Evolutionary conservation across 2,888 invertebrate species (phyloP).

Genomic region (Nomada flava): DNA sequence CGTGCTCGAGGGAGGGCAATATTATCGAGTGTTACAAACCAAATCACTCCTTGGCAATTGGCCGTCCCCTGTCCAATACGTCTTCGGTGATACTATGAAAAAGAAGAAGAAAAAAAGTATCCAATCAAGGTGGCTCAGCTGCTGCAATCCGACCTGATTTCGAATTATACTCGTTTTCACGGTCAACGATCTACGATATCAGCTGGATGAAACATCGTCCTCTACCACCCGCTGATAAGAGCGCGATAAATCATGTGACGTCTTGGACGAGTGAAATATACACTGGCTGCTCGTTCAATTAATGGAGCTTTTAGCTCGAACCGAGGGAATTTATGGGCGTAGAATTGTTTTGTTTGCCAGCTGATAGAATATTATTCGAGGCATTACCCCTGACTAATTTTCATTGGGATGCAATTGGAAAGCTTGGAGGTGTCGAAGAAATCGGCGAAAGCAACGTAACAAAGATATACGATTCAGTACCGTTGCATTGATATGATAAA

Average conservation of each 20-base stretch:
- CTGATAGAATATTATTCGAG: not conserved
- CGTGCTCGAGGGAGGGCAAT: not conserved
- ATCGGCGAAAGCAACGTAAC: not conserved
- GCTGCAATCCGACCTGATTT: conserved; percentile 20
- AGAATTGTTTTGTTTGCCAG: not conserved
- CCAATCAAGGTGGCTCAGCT: conserved; percentile 11
- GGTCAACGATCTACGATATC: conserved; percentile 24
- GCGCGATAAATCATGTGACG: conserved; percentile 26
- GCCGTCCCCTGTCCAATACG: not conserved
- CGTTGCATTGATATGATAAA: no score
- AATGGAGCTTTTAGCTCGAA: not conserved
- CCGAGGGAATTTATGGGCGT: not conserved
- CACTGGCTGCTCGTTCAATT: not conserved
- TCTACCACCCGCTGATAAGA: conserved; percentile 29
- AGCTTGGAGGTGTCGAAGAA: not conserved
- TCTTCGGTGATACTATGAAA: conserved; percentile 2
- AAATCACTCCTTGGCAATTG: not conserved
- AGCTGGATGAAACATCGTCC: not conserved
- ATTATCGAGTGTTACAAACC: not conserved
- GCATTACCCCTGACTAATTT: no score
- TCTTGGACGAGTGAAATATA: conserved; percentile 21
- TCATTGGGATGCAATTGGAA: not conserved
- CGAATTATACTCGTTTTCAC: conserved; percentile 26
- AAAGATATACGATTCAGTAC: not conserved
- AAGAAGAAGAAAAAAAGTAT: conserved; percentile 9